phyloP scores from a whole-genome alignment of 1,140 invertebrate species.

The Trachelipus rathkii region DNA sequence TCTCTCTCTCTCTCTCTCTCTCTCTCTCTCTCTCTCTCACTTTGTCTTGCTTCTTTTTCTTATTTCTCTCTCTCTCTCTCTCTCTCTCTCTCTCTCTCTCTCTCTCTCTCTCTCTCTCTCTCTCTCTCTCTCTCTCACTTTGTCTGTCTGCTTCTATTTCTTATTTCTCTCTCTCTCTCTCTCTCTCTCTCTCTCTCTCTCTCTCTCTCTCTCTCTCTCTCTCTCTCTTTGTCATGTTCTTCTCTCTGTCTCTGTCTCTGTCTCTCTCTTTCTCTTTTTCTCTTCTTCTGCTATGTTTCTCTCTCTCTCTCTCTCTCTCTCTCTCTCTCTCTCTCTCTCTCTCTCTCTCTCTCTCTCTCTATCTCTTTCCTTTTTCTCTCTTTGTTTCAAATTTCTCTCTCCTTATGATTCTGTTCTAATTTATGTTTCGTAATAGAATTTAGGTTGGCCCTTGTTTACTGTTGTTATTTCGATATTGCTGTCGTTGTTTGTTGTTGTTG shows the following conservation, averaged over 20 bases:
- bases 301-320: conserved; percentile 1
- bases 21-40: too few relatives aligned
- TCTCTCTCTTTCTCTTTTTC: not conserved
- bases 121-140: not conserved
- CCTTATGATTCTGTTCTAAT: not conserved
- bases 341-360: conserved; percentile 2
- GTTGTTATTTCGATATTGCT: too few relatives aligned
- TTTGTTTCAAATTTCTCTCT: not conserved
- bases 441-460: too few relatives aligned
- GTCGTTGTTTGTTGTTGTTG: too few relatives aligned
- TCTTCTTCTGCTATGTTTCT: too few relatives aligned
- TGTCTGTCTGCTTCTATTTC: not conserved
- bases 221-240: not conserved
- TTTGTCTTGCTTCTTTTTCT: not conserved
- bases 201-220: too few relatives aligned
- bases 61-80: not conserved
- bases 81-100: not conserved
- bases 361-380: not conserved
- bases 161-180: not conserved
- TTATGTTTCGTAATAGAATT: too few relatives aligned
- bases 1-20: too few relatives aligned
- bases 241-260: not conserved
- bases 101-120: too few relatives aligned
- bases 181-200: not conserved
- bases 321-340: conserved; percentile 6